Base-by-base conservation (phyloP, 1,140 invertebrate species). In the Anoplophora glabripennis region DNA sequence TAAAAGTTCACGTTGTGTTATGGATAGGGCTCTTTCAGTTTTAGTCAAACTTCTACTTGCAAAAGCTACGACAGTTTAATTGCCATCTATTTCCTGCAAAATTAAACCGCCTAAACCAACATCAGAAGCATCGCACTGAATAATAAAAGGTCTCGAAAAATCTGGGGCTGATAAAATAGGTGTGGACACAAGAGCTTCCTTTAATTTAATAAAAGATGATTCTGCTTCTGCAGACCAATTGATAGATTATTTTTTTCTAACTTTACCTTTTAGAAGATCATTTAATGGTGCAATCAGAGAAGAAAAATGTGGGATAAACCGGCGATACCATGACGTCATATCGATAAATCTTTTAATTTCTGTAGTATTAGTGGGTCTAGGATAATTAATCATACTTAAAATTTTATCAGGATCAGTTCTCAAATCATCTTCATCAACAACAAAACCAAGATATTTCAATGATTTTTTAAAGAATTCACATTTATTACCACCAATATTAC, bases 1-100 rank as follows among this genome's bases (percentile, higher is more conserved):
- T 15, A 81, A 60, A 45, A 73, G 74, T 73, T 83, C 80, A 51
- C 69, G 64, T 65, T 83, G 77, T 1, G 76, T 78, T 4, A 70
- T 67, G 0, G 61, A 59, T 53, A 79, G 81, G 38, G 80, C 79
- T 44, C 49, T 8, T 63, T 73, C 66, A 0, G 60, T 56, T 18
- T 61, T 67, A 11, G 63, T 41, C 1, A 73, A 33, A 7, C 67
- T 64, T 3, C 63, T 46, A 4, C 59, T 67, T 7, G 62, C 61
- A 45, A 63, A 73, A 1, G 67, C 65, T 5, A 72, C 63, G 0
- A 71, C 60, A 38, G n/a, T n/a, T n/a, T 40, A 14, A 45, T 63
- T 57, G 10, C 35, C 57, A 12, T 51, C 57, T 58, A 37, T 15
- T 57, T 41, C 35, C 72, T 66, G 11, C n/a, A n/a, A n/a, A n/a